A percentile compares a stretch with the other conserved stretches of the same genome.
These are phyloP conservation scores for Melanchra persicariae DNA, from an alignment of 2,888 invertebrate genomes.

Conservation along the genomic window DNA sequence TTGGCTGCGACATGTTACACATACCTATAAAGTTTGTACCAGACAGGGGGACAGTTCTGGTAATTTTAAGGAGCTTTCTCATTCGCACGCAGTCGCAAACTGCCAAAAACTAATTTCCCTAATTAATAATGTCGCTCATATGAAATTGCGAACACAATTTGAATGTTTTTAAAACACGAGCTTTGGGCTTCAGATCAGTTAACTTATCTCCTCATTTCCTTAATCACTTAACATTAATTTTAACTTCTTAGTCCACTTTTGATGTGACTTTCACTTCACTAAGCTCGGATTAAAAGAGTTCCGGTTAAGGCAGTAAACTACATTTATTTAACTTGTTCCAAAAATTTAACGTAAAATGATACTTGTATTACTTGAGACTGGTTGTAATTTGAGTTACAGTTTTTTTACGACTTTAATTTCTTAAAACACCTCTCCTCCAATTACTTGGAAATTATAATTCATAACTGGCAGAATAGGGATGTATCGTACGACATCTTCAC, in stretches of 20 bases:
- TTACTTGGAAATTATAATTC: no score
- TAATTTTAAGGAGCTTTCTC: no score
- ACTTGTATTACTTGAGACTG: neutral
- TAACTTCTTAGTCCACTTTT: conserved; percentile 46
- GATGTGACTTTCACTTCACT: conserved; percentile 55
- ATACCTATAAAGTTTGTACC: no score
- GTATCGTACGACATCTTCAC: no score
- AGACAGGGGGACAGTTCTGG: no score
- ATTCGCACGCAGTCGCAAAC: no score
- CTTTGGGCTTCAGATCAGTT: neutral
- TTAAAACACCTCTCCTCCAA: no score
- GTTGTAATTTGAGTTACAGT: neutral
- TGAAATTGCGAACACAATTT: no score
- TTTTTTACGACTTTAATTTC: neutral
- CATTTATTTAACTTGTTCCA: conserved; percentile 9
- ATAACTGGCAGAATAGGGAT: neutral
- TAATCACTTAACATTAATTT: neutral
- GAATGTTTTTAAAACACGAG: no score
- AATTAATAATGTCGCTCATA: no score
- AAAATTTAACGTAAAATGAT: conserved; percentile 7
- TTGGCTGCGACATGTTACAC: no score
- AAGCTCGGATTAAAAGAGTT: conserved; percentile 41
- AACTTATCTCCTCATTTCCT: neutral
- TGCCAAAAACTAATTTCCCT: no score
- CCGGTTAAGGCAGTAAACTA: conserved; percentile 31